Conservation (phyloP, 2,113 vertebrate genomes). For the Melanerpes aurifrons region DNA sequence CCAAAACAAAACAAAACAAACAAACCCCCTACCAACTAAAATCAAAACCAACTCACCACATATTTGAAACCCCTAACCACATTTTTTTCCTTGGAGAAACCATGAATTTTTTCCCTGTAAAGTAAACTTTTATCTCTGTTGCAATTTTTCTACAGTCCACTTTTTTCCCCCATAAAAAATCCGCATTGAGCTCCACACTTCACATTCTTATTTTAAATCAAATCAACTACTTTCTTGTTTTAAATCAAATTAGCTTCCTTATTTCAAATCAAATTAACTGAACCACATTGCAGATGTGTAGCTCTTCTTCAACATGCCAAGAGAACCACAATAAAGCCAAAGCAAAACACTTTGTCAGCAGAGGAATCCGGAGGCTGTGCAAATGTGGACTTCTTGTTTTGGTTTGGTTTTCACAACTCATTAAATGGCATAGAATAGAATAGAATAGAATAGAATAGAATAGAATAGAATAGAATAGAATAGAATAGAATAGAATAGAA, state of each 20-base stretch:
- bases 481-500: too few relatives aligned
- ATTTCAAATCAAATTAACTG: background rate
- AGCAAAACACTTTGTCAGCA: background rate
- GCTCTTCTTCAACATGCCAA: background rate
- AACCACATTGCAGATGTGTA: background rate
- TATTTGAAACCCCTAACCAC: background rate
- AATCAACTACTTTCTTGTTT: background rate
- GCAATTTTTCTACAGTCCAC: background rate
- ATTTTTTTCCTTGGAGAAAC: background rate
- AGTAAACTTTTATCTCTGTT: background rate
- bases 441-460: too few relatives aligned
- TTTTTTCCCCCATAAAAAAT: background rate
- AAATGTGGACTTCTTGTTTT: background rate
- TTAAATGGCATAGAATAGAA: background rate
- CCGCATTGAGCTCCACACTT: background rate
- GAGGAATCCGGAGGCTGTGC: background rate
- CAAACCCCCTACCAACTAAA: too few relatives aligned
- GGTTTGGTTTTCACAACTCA: background rate
- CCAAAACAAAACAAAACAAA: too few relatives aligned
- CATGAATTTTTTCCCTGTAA: background rate
- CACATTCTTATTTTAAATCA: background rate
- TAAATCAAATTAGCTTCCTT: background rate
- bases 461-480: too few relatives aligned
- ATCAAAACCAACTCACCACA: too few relatives aligned
- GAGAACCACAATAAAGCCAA: background rate